phyloP scores from a whole-genome alignment of 2,888 invertebrate species.

The Athrips mouffetella region DNA sequence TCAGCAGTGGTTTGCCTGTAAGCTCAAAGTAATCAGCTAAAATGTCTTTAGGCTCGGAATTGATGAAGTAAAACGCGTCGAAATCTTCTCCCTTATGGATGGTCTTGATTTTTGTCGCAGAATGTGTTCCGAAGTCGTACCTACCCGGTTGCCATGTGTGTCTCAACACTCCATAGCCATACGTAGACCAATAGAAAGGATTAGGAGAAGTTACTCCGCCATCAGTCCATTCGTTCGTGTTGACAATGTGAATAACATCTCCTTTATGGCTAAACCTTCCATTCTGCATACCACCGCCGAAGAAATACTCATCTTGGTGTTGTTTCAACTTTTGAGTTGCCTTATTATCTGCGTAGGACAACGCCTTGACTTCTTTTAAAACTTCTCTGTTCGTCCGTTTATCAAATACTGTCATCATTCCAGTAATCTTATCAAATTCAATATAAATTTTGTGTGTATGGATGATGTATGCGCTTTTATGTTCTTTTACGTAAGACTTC shows the following conservation, averaged over 20 bases:
- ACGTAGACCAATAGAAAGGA: constrained; percentile 67
- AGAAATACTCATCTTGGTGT: constrained; percentile 53
- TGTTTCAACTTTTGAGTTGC: constrained; percentile 50
- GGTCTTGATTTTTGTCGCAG: constrained; percentile 34
- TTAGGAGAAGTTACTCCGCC: constrained; percentile 65
- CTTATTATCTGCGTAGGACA: constrained; percentile 42
- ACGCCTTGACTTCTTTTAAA: constrained; percentile 46
- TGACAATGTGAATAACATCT: constrained; percentile 52
- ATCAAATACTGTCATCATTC: constrained; percentile 51
- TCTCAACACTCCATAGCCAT: constrained; percentile 61
- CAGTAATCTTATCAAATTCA: constrained; percentile 49
- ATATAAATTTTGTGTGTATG: constrained; percentile 52
- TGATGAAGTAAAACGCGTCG: constrained; percentile 65
- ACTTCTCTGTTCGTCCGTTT: constrained; percentile 49
- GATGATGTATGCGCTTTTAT: constrained; percentile 39
- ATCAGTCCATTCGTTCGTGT: constrained; percentile 60
- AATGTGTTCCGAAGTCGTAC: constrained; percentile 56
- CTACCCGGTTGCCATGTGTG: constrained; percentile 64
- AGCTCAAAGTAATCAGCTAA: constrained; percentile 64
- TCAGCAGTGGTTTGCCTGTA: constrained; percentile 58
- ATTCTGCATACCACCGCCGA: constrained; percentile 71
- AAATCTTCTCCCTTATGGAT: constrained; percentile 47
- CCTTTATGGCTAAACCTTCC: constrained; percentile 67
- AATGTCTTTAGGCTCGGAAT: constrained; percentile 45
- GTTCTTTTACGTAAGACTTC: constrained; percentile 41